These are phyloP conservation scores for Thomomys bottae DNA, from an alignment of 2,113 vertebrate genomes.

Conservation along the genomic window DNA sequence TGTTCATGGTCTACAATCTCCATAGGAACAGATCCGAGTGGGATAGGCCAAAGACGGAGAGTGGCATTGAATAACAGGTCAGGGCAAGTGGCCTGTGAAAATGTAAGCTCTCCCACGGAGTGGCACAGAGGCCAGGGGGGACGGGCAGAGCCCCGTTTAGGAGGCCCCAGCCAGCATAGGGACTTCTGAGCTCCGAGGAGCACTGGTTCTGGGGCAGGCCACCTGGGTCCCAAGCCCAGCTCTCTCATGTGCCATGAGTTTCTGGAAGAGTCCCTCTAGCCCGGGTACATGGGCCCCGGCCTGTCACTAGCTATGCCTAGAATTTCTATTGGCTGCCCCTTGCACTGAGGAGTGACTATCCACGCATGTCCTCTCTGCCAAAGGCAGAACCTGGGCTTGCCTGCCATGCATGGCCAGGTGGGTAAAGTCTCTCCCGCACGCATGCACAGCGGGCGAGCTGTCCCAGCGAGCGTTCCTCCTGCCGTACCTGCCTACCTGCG, in stretches of 20 bases:
- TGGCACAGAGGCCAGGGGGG: background rate
- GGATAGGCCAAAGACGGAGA: background rate
- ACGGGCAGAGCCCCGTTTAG: background rate
- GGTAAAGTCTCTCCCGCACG: no score
- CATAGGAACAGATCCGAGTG: background rate
- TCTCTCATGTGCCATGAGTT: background rate
- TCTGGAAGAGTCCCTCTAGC: background rate
- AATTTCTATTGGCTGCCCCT: background rate
- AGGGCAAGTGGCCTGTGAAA: background rate
- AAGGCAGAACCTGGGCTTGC: background rate
- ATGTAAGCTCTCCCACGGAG: no score
- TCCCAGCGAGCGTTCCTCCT: background rate
- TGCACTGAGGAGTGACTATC: background rate
- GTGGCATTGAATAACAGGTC: background rate
- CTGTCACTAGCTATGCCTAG: background rate
- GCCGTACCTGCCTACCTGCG: background rate
- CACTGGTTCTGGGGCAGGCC: background rate
- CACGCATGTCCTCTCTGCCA: accelerated
- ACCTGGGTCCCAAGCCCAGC: background rate
- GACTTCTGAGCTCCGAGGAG: background rate
- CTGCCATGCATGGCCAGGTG: background rate
- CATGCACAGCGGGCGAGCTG: background rate
- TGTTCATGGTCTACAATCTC: background rate
- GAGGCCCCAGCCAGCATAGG: background rate
- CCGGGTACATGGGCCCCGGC: background rate